These are phyloP conservation scores for Gila orcuttii DNA, from an alignment of 2,113 vertebrate species.

Conservation along the genomic window DNA sequence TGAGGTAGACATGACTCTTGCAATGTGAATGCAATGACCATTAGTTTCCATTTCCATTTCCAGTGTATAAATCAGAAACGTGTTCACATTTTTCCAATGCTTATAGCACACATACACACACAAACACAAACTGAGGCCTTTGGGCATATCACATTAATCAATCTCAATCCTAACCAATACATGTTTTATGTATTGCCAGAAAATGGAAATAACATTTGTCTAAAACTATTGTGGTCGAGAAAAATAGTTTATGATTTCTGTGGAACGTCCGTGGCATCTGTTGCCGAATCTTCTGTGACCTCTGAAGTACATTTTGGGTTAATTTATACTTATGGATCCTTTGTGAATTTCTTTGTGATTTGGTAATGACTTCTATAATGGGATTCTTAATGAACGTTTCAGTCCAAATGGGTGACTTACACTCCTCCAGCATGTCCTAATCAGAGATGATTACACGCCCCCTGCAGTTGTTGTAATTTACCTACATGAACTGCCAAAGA, in stretches of 20 bases:
- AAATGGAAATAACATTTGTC: background rate
- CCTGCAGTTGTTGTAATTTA: conserved; percentile 22
- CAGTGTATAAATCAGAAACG: background rate
- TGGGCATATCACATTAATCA: background rate
- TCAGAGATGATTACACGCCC: conserved; percentile 29
- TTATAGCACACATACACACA: background rate
- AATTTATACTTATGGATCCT: background rate
- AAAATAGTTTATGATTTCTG: background rate
- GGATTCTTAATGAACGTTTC: conserved; percentile 23
- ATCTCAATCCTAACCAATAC: background rate
- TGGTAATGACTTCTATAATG: conserved; percentile 27
- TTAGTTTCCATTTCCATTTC: background rate
- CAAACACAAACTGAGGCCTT: background rate
- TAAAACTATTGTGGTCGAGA: background rate
- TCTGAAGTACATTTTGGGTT: background rate
- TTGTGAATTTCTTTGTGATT: conserved; percentile 30
- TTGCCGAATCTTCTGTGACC: background rate
- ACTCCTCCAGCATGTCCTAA: conserved; percentile 38
- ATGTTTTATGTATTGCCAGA: background rate
- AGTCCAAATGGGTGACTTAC: conserved; percentile 35
- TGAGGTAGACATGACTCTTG: background rate
- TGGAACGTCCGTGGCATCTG: background rate
- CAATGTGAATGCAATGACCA: background rate
- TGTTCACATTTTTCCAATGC: background rate
- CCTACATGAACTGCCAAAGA: background rate